phyloP scores from a whole-genome alignment of 2,113 vertebrate species.

The Tauraco erythrolophus region DNA sequence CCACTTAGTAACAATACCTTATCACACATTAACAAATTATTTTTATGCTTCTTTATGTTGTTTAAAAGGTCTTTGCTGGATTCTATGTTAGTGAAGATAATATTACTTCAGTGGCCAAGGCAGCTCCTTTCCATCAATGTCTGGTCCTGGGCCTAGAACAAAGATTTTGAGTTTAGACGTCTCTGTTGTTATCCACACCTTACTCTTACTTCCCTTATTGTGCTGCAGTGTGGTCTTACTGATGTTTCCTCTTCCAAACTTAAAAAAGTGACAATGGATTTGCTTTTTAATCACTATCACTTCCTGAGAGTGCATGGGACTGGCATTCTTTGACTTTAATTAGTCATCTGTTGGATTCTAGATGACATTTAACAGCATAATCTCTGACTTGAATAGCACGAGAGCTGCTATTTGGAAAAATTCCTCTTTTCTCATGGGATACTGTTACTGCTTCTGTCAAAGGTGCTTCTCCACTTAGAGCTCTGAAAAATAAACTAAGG shows the following conservation, averaged over 20 bases:
- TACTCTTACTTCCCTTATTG: neutral
- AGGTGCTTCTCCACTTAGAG: neutral
- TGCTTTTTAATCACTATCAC: neutral
- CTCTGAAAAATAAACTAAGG: neutral
- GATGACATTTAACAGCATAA: neutral
- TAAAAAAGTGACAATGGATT: neutral
- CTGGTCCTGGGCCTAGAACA: neutral
- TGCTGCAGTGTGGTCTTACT: neutral
- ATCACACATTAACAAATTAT: neutral
- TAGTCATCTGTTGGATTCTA: neutral
- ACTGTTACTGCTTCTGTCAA: neutral
- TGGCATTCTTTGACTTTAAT: neutral
- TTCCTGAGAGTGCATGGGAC: neutral
- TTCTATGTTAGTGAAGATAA: neutral
- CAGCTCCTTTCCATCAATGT: neutral
- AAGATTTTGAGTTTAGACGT: neutral
- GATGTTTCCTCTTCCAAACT: neutral
- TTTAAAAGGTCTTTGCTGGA: neutral
- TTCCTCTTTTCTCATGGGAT: neutral
- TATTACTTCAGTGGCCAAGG: neutral
- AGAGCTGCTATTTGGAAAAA: neutral
- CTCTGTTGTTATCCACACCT: neutral
- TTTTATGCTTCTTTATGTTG: neutral
- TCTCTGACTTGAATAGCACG: neutral
- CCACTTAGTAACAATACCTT: neutral